Evolutionary conservation across 1,140 invertebrate genomes (phyloP).

Genomic region (Acromyrmex echinatior): DNA sequence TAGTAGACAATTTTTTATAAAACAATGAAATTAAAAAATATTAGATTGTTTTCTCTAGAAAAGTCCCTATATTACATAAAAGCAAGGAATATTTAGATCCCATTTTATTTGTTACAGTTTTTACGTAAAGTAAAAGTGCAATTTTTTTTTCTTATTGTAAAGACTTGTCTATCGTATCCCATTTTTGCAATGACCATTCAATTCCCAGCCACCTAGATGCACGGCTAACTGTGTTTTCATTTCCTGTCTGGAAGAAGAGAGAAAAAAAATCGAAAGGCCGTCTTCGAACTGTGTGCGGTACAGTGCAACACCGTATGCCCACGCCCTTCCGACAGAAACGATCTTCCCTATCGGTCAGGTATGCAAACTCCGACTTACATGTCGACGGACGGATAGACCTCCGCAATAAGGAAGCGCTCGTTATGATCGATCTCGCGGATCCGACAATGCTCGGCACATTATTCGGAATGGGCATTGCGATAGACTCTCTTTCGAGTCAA

Average conservation of each 20-base stretch:
- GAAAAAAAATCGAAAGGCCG: slow-evolving; percentile 31
- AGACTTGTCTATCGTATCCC: background rate
- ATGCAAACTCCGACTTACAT: slow-evolving; percentile 70
- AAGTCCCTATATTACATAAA: background rate
- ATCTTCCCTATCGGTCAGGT: slow-evolving; percentile 69
- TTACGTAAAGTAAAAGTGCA: background rate
- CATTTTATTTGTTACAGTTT: background rate
- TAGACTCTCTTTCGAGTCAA: background rate
- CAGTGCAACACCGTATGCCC: slow-evolving; percentile 53
- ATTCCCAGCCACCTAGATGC: background rate
- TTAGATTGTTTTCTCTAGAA: background rate
- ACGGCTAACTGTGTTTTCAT: slow-evolving; percentile 57
- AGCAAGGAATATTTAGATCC: background rate
- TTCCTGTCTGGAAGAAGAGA: slow-evolving; percentile 25
- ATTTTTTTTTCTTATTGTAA: background rate
- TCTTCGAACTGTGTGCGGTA: slow-evolving; percentile 3
- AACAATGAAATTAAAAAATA: background rate
- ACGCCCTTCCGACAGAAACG: slow-evolving; percentile 68
- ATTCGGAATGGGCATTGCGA: slow-evolving; percentile 62
- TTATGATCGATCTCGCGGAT: slow-evolving; percentile 73
- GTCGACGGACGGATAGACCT: slow-evolving; percentile 66
- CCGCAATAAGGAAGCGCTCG: slow-evolving; percentile 73
- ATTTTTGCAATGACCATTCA: slow-evolving; percentile 16
- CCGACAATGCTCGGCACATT: slow-evolving; percentile 70
- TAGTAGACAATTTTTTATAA: background rate